Conservation (phyloP, 2,113 vertebrate genomes). For the Nymphicus hollandicus region DNA sequence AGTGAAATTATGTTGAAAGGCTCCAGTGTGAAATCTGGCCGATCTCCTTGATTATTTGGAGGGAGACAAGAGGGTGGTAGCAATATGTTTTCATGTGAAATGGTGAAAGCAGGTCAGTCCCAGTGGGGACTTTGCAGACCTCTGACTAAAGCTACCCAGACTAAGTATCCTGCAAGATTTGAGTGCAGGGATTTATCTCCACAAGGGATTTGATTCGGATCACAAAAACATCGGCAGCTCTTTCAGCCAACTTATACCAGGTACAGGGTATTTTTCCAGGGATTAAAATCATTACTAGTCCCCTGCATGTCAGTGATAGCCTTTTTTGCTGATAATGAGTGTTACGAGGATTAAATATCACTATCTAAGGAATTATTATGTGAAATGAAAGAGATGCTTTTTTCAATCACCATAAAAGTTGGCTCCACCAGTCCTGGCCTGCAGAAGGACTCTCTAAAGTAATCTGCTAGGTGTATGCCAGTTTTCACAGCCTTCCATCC, state of each 20-base stretch:
- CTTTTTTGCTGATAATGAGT: background rate
- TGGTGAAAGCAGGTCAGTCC: background rate
- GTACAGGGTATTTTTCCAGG: background rate
- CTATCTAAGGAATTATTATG: conserved; percentile 23
- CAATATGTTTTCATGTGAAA: background rate
- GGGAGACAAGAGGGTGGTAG: background rate
- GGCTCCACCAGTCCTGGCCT: conserved; percentile 27
- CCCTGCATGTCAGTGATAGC: background rate
- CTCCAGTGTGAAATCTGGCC: background rate
- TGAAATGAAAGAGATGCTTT: conserved; percentile 24
- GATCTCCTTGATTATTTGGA: background rate
- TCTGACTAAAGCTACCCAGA: background rate
- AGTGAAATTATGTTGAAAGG: background rate
- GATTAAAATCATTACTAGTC: background rate
- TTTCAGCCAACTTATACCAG: background rate
- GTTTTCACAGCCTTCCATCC: conserved; percentile 57
- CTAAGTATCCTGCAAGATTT: background rate
- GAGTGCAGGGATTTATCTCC: background rate
- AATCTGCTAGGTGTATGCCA: conserved; percentile 35
- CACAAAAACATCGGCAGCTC: background rate
- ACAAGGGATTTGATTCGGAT: background rate
- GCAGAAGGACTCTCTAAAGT: conserved; percentile 13
- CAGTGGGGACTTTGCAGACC: background rate
- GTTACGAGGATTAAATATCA: background rate
- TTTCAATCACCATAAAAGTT: background rate